These are phyloP conservation scores for Drosophila aldrichi DNA, from an alignment of 2,888 invertebrate species.

Conservation along the genomic window DNA sequence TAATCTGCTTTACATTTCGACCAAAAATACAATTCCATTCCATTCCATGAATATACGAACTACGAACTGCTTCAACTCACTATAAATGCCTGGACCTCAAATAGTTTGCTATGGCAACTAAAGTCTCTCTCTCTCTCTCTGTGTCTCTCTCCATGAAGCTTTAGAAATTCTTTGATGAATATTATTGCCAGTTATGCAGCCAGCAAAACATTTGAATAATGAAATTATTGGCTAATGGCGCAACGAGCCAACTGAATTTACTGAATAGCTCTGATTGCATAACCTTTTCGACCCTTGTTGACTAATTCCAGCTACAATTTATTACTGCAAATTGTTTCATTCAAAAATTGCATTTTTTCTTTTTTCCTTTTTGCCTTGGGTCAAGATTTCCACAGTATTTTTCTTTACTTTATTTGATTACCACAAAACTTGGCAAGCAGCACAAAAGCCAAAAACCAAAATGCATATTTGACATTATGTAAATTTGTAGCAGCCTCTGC, in stretches of 20 bases:
- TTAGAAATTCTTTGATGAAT: constrained; percentile 27
- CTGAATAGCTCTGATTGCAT: constrained; percentile 8
- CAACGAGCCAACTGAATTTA: constrained; percentile 11
- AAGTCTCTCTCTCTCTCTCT: background rate
- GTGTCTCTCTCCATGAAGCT: constrained; percentile 15
- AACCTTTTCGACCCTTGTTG: constrained; percentile 1
- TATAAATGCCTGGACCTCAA: constrained; percentile 14
- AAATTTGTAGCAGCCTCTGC: constrained; percentile 24
- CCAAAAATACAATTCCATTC: constrained; percentile 1
- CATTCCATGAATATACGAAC: background rate
- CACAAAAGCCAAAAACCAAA: constrained; percentile 13
- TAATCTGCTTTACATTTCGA: constrained; percentile 16
- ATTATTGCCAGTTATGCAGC: constrained; percentile 41
- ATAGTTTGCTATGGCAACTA: constrained; percentile 34
- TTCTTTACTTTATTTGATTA: constrained; percentile 41
- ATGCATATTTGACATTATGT: constrained; percentile 25
- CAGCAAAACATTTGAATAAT: constrained; percentile 61
- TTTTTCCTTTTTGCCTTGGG: constrained; percentile 40
- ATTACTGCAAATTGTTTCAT: constrained; percentile 33
- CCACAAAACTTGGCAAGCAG: constrained; percentile 27
- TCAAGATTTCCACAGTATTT: background rate
- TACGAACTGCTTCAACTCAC: constrained; percentile 1
- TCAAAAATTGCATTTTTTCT: constrained; percentile 27
- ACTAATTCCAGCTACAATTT: constrained; percentile 13
- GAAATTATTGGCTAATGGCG: constrained; percentile 54